These are phyloP conservation scores for Morpho helenor DNA, from an alignment of 2,888 invertebrate genomes.

Conservation along the genomic window DNA sequence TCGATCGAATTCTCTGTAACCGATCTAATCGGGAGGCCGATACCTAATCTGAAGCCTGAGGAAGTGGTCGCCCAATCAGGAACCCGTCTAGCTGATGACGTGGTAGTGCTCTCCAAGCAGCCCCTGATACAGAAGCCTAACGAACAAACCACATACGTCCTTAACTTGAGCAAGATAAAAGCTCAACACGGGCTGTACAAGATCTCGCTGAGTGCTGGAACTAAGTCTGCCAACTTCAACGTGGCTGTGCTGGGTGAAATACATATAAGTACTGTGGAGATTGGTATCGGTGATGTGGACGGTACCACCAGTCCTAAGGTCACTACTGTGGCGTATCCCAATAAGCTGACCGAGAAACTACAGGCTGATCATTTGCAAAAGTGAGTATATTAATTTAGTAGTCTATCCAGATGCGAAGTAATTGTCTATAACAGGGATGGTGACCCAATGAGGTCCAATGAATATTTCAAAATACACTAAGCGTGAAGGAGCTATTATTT, in stretches of 20 bases:
- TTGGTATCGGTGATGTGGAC: constrained; percentile 94
- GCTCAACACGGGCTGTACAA: constrained; percentile 92
- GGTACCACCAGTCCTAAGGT: constrained; percentile 90
- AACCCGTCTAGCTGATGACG: constrained; percentile 85
- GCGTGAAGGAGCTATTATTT: too few species aligned
- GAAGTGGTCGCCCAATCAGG: constrained; percentile 88
- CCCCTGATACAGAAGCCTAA: constrained; percentile 71
- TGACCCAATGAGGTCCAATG: too few species aligned
- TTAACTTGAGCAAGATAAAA: constrained; percentile 87
- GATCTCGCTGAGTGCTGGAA: constrained; percentile 85
- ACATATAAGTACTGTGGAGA: constrained; percentile 86
- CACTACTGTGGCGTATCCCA: constrained; percentile 85
- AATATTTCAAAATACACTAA: not conserved
- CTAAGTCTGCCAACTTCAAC: constrained; percentile 78
- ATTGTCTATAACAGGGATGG: too few species aligned
- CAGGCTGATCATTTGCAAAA: constrained; percentile 95
- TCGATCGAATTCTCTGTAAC: constrained; percentile 85
- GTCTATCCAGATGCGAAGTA: too few species aligned
- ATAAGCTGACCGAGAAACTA: constrained; percentile 83
- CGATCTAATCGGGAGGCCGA: constrained; percentile 85
- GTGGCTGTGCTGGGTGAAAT: constrained; percentile 88
- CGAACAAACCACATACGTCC: constrained; percentile 84
- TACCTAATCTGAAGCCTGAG: constrained; percentile 80
- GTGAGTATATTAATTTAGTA: constrained; percentile 42
- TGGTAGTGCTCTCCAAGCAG: constrained; percentile 85